Base-by-base conservation (phyloP, 2,888 invertebrate genomes). In the Osmoderma eremita region DNA sequence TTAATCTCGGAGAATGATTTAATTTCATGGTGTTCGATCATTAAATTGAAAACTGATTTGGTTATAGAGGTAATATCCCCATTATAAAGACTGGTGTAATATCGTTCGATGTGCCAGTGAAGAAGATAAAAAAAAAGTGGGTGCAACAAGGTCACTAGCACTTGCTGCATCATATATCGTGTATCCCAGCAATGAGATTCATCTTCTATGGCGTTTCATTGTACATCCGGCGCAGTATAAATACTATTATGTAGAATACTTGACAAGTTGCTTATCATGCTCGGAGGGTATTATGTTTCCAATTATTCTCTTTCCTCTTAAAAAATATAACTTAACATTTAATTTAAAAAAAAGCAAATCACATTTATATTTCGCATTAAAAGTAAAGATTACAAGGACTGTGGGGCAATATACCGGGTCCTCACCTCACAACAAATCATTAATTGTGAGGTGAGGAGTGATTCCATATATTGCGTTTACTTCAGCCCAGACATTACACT, bases 1-100 rank as follows among this genome's bases (percentile, higher is more conserved):
- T 45, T 56, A 69, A 67, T 63, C 65, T 65, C 63, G 69, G 66
- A 71, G 64, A 72, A 67, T 68, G 67, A 70, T 72, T 72, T 71
- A 72, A 74, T 72, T 65, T 71, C 71, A 71, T 63, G 69, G 69
- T 68, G 73, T 72, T 70, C 45, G 64, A 42, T 54, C 64, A 54
- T 53, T 54, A 64, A 64, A 64, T 53, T 64, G 64, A 64, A 53
- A 64, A 41, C 53, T 64, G 64, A 63, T 63, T 63, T 50, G 24
- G 51, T 63, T 51, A 51, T 51, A 51, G 51, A 42, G 39, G 30
- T 50, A 39, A 63, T 41, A 22, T 51, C 50, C 22, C 13, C 30
- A 42, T 20, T 58, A 22, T 39, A 58, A 22, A 42, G 30, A 22
- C 8, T 24, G 24, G 12, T 22, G 45, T 45, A 45, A 58, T 58